phyloP scores from a whole-genome alignment of 2,888 invertebrate genomes.

The Stegana nigrithorax region DNA sequence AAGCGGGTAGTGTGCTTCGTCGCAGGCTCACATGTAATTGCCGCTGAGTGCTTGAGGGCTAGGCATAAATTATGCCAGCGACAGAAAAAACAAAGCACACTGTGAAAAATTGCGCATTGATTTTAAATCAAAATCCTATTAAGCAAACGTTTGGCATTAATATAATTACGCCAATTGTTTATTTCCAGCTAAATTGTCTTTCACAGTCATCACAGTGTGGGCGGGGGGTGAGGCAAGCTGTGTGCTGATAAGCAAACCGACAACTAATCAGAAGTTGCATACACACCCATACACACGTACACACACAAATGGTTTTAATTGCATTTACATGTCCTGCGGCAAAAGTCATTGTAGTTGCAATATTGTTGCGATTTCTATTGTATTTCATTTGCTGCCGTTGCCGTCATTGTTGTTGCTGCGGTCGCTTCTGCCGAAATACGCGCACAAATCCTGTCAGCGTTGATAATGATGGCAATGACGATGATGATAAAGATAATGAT shows the following conservation, averaged over 20 bases:
- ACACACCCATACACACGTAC: background rate
- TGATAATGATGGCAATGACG: too few species aligned
- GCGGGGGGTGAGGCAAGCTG: too few species aligned
- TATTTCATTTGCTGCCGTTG: too few species aligned
- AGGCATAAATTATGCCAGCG: background rate
- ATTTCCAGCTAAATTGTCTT: conserved; percentile 17
- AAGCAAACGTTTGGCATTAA: conserved; percentile 35
- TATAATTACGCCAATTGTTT: conserved; percentile 37
- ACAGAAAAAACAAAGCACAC: conserved; percentile 2
- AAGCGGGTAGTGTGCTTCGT: conserved; percentile 33
- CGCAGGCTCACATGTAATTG: too few species aligned
- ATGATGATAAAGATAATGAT: too few species aligned
- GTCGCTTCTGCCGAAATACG: too few species aligned
- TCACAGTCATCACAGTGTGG: conserved; percentile 46
- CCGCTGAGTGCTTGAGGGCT: background rate
- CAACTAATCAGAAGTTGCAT: background rate
- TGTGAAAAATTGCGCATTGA: background rate
- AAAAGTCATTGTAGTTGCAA: conserved; percentile 37
- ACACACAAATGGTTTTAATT: conserved; percentile 49
- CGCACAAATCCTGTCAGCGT: too few species aligned
- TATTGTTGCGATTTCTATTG: too few species aligned
- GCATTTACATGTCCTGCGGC: conserved; percentile 59
- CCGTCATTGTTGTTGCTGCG: too few species aligned
- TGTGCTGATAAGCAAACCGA: too few species aligned
- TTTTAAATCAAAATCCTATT: conserved; percentile 17